Conservation (phyloP, 2,113 vertebrate species). For the Leiothrix lutea region DNA sequence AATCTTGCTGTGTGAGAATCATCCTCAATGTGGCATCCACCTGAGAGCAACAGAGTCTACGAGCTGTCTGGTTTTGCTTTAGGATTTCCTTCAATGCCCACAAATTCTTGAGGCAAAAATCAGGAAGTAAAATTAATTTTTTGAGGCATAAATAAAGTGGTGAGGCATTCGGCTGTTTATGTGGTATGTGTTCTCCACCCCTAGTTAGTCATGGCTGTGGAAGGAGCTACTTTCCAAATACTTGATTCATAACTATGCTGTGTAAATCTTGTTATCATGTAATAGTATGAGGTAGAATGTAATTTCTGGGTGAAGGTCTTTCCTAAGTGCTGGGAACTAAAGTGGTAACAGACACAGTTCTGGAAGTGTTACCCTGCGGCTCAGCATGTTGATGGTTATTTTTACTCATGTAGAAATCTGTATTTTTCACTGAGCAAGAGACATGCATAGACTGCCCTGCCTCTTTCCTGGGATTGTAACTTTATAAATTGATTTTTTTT, state of each 20-base stretch:
- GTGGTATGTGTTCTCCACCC: neutral
- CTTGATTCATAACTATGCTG: neutral
- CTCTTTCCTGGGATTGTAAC: neutral
- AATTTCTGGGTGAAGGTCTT: neutral
- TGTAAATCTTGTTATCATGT: neutral
- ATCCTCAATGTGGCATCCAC: neutral
- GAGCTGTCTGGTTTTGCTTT: neutral
- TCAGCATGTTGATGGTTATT: neutral
- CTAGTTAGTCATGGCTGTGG: neutral
- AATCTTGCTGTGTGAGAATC: neutral
- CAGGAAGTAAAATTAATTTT: neutral
- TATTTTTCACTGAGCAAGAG: neutral
- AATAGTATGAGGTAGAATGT: neutral
- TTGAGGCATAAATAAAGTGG: neutral
- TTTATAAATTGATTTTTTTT: neutral
- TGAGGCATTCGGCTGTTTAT: neutral
- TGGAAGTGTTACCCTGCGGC: neutral
- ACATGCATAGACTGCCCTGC: neutral
- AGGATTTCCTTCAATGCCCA: neutral
- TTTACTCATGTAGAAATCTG: neutral
- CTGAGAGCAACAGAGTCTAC: rapidly evolving
- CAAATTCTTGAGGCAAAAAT: neutral
- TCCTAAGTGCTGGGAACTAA: neutral
- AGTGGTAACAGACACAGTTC: too few relatives aligned
- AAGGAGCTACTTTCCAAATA: neutral